Evolutionary conservation across 1,140 invertebrate genomes (phyloP), one percentile per base, ranked within the genome.

Genomic region (Trichonephila clavata): DNA sequence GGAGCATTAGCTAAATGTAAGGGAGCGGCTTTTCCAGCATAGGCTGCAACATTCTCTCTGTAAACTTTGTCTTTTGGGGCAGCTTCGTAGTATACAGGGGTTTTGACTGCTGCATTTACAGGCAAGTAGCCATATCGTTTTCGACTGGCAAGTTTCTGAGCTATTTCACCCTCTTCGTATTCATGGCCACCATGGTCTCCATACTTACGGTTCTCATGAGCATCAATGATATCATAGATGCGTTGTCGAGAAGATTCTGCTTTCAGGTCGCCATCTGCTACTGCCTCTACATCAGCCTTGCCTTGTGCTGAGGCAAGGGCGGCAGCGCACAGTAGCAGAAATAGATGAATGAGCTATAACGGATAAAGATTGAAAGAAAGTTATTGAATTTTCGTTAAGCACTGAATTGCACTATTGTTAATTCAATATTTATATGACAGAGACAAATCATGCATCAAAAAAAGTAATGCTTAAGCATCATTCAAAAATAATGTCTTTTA

Each of bases 151-250:
- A n/a, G 24, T 63, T 77, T 88, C 5, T 20, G 39, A 13, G 92
- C 81, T n/a, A 93, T 27, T 80, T 93, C 92, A 10, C 71, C 92
- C 10, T 77, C 68, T 61, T 80, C 84, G 59, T 93, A 93, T 50
- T 93, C 92, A 16, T 93, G 92, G 16, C 92, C 92, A 4, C 92
- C 92, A 63, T 93, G 92, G 13, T 92, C 71, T 27, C 57, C 90
- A 10, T 61, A 93, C 24, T 93, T 87, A 7, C 86, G 84, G 5
- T 32, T 57, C 21, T 93, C 92, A 21, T 93, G 92, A 13, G 21
- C 32, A 6, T 81, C 24, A 7, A 93, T 88, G 27, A 93, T 93
- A 16, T 80, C 92, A 4, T 93, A 93, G 24, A 93, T 87, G 2
- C 20, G 20, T n/a, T 27, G 50, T 61, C 60, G 32, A 18, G 92